These are phyloP conservation scores for Sinosuthora webbiana DNA, from an alignment of 2,113 vertebrate genomes.

Conservation along the genomic window DNA sequence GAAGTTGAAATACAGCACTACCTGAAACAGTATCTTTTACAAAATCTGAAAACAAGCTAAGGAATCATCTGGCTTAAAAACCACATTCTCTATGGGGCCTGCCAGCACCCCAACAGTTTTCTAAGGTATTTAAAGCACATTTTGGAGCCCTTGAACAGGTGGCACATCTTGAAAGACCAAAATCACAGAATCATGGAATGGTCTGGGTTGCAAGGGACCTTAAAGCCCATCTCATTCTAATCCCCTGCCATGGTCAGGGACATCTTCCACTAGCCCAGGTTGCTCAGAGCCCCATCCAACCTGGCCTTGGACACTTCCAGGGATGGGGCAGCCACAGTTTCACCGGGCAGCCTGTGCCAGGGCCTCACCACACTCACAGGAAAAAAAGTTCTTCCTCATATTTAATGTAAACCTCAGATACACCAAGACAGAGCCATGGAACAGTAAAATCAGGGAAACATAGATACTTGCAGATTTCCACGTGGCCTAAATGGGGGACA, in stretches of 20 bases:
- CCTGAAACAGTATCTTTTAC: background rate
- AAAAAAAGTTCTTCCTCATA: too few relatives aligned
- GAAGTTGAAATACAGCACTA: background rate
- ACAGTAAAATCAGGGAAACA: background rate
- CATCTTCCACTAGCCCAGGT: background rate
- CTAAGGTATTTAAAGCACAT: background rate
- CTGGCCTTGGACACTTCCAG: accelerated
- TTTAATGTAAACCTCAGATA: background rate
- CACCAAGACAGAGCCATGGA: background rate
- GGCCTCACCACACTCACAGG: background rate
- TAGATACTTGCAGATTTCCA: background rate
- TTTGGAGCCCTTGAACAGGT: background rate
- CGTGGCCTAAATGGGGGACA: accelerated
- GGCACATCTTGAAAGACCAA: background rate
- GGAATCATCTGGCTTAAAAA: background rate
- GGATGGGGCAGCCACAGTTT: background rate
- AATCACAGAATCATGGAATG: background rate
- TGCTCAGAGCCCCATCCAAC: accelerated
- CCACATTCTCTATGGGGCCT: background rate
- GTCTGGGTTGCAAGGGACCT: background rate
- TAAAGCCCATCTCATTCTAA: background rate
- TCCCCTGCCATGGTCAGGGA: background rate
- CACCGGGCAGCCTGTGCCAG: background rate
- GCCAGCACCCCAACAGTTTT: background rate
- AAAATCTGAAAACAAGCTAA: background rate